These are phyloP conservation scores for Entomyzon cyanotis DNA, from an alignment of 2,113 vertebrate species.

Conservation along the genomic window DNA sequence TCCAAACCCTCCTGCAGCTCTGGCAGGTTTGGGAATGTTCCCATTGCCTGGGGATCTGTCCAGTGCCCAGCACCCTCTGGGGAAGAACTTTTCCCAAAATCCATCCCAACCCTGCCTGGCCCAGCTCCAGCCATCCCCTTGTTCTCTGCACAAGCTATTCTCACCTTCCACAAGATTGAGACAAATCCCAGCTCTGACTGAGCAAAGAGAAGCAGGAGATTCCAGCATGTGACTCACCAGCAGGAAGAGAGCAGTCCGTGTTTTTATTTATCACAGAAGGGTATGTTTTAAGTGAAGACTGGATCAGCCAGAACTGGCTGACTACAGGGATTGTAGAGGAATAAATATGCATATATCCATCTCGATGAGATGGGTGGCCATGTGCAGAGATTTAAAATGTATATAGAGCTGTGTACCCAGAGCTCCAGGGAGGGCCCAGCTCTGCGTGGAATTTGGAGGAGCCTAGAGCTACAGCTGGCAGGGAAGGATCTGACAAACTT, in stretches of 20 bases:
- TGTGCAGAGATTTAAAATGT: background rate
- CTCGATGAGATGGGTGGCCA: slow-evolving; percentile 14
- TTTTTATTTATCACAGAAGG: slow-evolving; percentile 60
- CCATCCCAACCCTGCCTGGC: rapidly evolving
- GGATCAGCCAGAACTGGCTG: slow-evolving; percentile 44
- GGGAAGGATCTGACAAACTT: background rate
- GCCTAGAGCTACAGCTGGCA: background rate
- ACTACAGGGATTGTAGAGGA: slow-evolving; percentile 1
- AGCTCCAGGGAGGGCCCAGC: background rate
- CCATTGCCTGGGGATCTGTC: background rate
- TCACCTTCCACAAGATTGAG: background rate
- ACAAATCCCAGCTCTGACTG: background rate
- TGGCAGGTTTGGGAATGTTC: rapidly evolving
- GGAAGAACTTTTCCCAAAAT: background rate
- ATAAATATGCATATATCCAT: slow-evolving; percentile 51
- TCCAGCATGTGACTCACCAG: slow-evolving; percentile 33
- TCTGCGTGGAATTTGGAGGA: background rate
- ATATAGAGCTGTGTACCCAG: background rate
- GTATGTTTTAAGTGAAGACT: slow-evolving; percentile 33
- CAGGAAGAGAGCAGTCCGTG: slow-evolving; percentile 59
- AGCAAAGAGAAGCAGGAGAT: background rate
- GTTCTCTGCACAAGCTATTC: background rate
- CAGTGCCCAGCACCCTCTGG: background rate
- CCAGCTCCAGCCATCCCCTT: background rate
- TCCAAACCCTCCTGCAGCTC: background rate